Evolutionary conservation across 1,140 invertebrate genomes (phyloP), one percentile per base, ranked within the genome.

Genomic region (Sogatella furcifera): DNA sequence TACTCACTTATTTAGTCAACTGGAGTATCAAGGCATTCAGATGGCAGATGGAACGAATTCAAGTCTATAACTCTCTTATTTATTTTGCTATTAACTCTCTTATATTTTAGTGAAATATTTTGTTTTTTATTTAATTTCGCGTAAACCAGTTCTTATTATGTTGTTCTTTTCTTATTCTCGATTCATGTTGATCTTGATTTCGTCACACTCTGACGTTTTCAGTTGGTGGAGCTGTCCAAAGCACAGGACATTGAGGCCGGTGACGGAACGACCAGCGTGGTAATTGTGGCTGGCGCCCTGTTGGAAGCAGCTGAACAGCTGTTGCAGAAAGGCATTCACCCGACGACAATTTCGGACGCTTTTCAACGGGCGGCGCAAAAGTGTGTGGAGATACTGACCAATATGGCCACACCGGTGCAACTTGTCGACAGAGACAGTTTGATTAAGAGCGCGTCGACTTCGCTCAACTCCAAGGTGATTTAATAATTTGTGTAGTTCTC

Each of bases 171-270:
- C n/a, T n/a, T n/a, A n/a, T n/a, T n/a, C n/a, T n/a, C n/a, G n/a
- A n/a, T n/a, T n/a, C n/a, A n/a, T n/a, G n/a, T n/a, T n/a, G n/a
- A n/a, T n/a, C n/a, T n/a, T n/a, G n/a, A n/a, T n/a, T n/a, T n/a
- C n/a, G n/a, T n/a, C n/a, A n/a, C n/a, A n/a, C n/a, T n/a, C n/a
- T n/a, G n/a, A n/a, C n/a, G n/a, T n/a, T n/a, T 78, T 62, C 69
- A 95, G 92, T 77, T 99, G 65, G 97, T 99, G 4, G 97, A 99
- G 74, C 77, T 99, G 60, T 98, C 96, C 1, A 91, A 97, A 70
- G 96, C 97, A 24, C 97, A 99, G 79, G 97, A 99, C 78, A 85
- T 97, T 67, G 97, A 99, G 77, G 97, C 97, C 69, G 97, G 97
- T 57, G 97, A 99, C 81, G 97, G 97, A 52, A 99, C 97, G 19